Evolutionary conservation across 2,888 invertebrate species (phyloP).

Genomic region (Phengaris arion): DNA sequence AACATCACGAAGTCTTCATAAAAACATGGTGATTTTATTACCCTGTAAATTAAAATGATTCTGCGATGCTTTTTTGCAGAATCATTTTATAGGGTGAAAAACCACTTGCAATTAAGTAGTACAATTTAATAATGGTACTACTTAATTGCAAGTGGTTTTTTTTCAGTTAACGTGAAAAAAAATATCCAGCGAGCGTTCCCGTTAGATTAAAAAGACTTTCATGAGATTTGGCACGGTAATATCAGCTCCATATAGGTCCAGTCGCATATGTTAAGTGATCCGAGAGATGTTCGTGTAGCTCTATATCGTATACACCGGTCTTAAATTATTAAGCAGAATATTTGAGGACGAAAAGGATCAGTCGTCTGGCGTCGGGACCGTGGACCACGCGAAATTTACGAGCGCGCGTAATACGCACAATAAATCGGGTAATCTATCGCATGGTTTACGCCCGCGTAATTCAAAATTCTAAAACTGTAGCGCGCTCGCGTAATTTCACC

Average conservation of each 20-base stretch:
- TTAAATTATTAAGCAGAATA: slow-evolving; percentile 73
- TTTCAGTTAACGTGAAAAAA: too few species aligned
- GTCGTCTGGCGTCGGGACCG: slow-evolving; percentile 55
- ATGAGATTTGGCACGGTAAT: neutral
- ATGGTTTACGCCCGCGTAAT: slow-evolving; percentile 50
- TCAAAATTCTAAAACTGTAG: slow-evolving; percentile 58
- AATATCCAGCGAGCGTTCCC: too few species aligned
- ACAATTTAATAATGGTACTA: too few species aligned
- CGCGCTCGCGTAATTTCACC: slow-evolving; percentile 35
- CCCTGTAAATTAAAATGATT: too few species aligned
- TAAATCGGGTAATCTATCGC: neutral
- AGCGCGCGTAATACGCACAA: slow-evolving; percentile 35
- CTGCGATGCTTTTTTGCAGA: too few species aligned
- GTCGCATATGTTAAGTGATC: slow-evolving; percentile 53
- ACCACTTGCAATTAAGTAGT: too few species aligned
- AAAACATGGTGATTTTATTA: too few species aligned
- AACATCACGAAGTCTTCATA: too few species aligned
- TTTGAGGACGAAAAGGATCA: slow-evolving; percentile 64
- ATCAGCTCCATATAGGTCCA: slow-evolving; percentile 49
- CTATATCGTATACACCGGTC: slow-evolving; percentile 53
- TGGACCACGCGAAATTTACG: slow-evolving; percentile 54
- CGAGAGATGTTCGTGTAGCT: slow-evolving; percentile 52
- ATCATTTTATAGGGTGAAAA: too few species aligned
- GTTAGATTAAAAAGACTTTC: neutral
- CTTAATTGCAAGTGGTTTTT: too few species aligned